Evolutionary conservation across 2,888 invertebrate genomes (phyloP).

Genomic region (Agonopterix alstromeriana): DNA sequence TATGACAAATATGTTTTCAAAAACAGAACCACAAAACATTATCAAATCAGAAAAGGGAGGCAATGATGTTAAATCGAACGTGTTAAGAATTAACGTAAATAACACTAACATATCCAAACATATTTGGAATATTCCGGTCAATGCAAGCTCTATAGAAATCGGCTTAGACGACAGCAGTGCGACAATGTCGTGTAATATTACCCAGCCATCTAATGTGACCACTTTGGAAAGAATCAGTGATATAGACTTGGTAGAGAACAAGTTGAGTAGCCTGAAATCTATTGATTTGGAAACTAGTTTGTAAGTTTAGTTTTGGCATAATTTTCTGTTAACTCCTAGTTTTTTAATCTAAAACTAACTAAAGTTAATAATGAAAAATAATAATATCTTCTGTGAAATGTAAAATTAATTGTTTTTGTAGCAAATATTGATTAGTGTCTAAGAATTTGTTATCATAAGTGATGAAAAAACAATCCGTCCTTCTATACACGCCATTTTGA

Average conservation of each 20-base stretch:
- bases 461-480: no score
- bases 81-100: slow-evolving; percentile 31
- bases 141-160: slow-evolving; percentile 23
- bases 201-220: slow-evolving; percentile 47
- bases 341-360: no score
- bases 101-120: slow-evolving; percentile 32
- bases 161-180: slow-evolving; percentile 24
- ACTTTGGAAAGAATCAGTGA: slow-evolving; percentile 66
- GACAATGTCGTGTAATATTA: slow-evolving; percentile 23
- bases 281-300: slow-evolving; percentile 55
- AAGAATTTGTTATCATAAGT: no score
- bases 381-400: no score
- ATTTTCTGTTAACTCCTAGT: background rate
- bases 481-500: no score
- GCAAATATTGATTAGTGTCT: no score
- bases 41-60: background rate
- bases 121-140: slow-evolving; percentile 43
- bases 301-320: slow-evolving; percentile 15
- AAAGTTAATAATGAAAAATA: no score
- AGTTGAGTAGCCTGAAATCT: slow-evolving; percentile 46
- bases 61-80: slow-evolving; percentile 3
- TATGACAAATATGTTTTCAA: slow-evolving; percentile 37
- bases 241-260: slow-evolving; percentile 57
- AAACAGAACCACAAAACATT: slow-evolving; percentile 10
- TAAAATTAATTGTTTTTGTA: no score